Conservation (phyloP, 2,113 vertebrate genomes). For the Pontoporia blainvillei region DNA sequence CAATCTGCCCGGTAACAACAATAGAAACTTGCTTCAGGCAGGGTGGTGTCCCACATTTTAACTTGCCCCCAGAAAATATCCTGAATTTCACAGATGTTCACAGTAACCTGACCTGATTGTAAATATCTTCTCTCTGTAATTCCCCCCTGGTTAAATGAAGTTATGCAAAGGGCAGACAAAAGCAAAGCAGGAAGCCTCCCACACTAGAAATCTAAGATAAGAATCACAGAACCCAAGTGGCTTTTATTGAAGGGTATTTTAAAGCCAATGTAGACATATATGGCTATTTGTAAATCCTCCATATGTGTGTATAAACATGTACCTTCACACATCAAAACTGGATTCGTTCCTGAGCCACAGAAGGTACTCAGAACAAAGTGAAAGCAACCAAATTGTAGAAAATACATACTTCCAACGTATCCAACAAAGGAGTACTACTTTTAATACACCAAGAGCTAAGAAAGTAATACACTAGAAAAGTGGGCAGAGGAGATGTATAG, state of each 20-base stretch:
- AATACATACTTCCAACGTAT: not conserved
- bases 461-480: not conserved
- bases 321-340: not conserved
- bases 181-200: constrained; percentile 69
- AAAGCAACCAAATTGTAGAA: constrained; percentile 15
- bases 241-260: constrained; percentile 44
- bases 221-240: not conserved
- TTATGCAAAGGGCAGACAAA: not conserved
- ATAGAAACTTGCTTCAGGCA: not conserved
- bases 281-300: not conserved
- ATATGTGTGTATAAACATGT: not conserved
- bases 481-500: not conserved
- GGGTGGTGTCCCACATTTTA: constrained; percentile 43
- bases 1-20: not conserved
- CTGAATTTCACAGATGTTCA: not conserved
- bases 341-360: not conserved
- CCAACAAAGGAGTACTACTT: not conserved
- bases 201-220: constrained; percentile 38
- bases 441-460: not conserved
- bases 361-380: not conserved
- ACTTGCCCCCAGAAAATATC: not conserved
- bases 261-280: not conserved
- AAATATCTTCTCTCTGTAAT: not conserved
- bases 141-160: not conserved
- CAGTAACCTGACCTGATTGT: constrained; percentile 10